A percentile compares a stretch with the other conserved stretches of the same genome.
phyloP scores from a whole-genome alignment of 2,888 invertebrate species.

The Neoscelio sp. region DNA sequence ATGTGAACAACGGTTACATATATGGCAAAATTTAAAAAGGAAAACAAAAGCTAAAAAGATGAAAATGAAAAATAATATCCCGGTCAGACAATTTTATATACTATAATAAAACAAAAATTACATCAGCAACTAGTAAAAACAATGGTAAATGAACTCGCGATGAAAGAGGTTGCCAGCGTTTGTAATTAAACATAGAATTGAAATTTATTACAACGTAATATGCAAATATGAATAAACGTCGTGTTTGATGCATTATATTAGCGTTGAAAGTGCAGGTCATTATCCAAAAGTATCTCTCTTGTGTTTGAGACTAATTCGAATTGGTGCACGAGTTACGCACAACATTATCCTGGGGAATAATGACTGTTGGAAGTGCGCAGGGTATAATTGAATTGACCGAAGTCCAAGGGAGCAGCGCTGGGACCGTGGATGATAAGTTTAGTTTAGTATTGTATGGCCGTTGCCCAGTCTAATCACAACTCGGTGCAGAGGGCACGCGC shows the following conservation, averaged over 20 bases:
- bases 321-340: conserved; percentile 68
- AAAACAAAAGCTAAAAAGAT: too few species aligned
- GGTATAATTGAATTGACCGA: conserved; percentile 76
- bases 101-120: too few species aligned
- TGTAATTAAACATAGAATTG: not conserved
- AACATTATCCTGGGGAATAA: conserved; percentile 73
- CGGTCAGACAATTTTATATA: too few species aligned
- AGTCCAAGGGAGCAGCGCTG: conserved; percentile 64
- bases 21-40: too few species aligned
- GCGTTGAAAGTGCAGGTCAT: conserved; percentile 37
- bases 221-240: conserved; percentile 23
- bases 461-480: conserved; percentile 81
- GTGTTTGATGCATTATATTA: conserved; percentile 1
- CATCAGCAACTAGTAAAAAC: too few species aligned
- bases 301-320: conserved; percentile 50
- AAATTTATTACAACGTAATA: not conserved
- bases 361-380: conserved; percentile 70
- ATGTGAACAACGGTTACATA: too few species aligned
- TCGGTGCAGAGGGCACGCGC: conserved; percentile 78
- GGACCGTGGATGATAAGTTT: conserved; percentile 72
- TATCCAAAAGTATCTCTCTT: conserved; percentile 40
- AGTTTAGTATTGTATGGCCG: conserved; percentile 71
- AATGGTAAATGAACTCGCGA: too few species aligned
- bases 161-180: too few species aligned
- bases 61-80: too few species aligned